Evolutionary conservation across 2,888 invertebrate species (phyloP), one percentile per base, ranked within the genome.

Genomic region (Onchidella celtica): DNA sequence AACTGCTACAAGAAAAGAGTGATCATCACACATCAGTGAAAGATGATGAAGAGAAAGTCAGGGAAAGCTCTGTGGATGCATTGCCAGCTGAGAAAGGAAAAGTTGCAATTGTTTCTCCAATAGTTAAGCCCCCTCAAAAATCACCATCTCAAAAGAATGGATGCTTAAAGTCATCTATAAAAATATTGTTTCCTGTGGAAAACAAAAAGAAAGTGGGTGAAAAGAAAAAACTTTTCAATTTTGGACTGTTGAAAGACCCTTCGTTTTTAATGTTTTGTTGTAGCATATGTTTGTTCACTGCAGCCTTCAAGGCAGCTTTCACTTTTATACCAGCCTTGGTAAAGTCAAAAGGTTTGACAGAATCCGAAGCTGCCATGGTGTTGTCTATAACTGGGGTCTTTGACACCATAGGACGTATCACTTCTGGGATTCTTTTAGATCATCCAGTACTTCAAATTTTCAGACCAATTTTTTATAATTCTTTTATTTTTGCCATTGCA

Each of bases 281-380:
- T 24, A 84, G 84, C 24, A 84, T 86, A 29, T 55, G 79, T 14
- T 63, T 86, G 11, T 84, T 86, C 38, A 85, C 85, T 21, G 73
- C 76, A 2, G 69, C 85, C 0, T 83, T 85, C 78, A 85, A 84
- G 40, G 77, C 83, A 0, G 87, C 88, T 2, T 89, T 90, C 80
- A 86, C 88, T 4, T 90, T 90, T 77, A 83, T 89, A 29, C 90
- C 90, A 21, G 85, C 90, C 14, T 82, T 89, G 68, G 88, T 88
- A 0, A 85, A 85, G 74, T 87, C 87, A n/a, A 81, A 82, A 14
- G 89, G 88, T 1, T 63, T 87, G 6, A 76, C 85, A 24, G 83
- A 85, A 24, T 74, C 87, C 6, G 83, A 89, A 4, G 87, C 87
- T 21, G 89, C 90, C 4, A 84, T 87, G 69, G 63, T 88, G 2